Evolutionary conservation across 2,888 invertebrate genomes (phyloP).

Genomic region (Lasioglossum pauxillum): DNA sequence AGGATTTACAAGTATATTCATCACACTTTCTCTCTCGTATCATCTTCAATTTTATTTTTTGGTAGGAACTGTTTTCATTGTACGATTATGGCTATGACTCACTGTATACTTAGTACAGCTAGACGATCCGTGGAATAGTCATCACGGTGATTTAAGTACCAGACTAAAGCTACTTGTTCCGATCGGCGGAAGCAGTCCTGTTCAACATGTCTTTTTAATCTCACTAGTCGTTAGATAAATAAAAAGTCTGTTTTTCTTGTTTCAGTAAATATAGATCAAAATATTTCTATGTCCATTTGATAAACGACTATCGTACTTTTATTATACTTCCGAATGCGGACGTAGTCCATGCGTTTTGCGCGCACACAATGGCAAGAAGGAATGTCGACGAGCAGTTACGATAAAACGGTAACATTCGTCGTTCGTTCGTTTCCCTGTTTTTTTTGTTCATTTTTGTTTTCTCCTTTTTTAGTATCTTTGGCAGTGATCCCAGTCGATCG

Average conservation of each 20-base stretch:
- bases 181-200: slow-evolving; percentile 50
- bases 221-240: slow-evolving; percentile 55
- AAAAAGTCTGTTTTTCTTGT: slow-evolving; percentile 46
- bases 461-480: slow-evolving; percentile 69
- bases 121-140: slow-evolving; percentile 15
- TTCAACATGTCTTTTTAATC: slow-evolving; percentile 31
- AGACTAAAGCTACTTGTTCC: slow-evolving; percentile 45
- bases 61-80: background rate
- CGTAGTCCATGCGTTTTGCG: slow-evolving; percentile 27
- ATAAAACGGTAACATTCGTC: slow-evolving; percentile 45
- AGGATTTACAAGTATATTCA: background rate
- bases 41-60: background rate
- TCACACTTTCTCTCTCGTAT: background rate
- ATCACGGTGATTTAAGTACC: slow-evolving; percentile 30
- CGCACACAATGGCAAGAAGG: slow-evolving; percentile 57
- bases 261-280: slow-evolving; percentile 59
- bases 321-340: slow-evolving; percentile 41
- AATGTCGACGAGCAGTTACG: slow-evolving; percentile 50
- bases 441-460: background rate
- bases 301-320: slow-evolving; percentile 34
- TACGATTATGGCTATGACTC: background rate
- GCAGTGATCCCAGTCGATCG: slow-evolving; percentile 77
- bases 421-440: slow-evolving; percentile 21
- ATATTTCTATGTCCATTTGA: slow-evolving; percentile 52
- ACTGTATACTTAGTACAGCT: background rate